Evolutionary conservation across 2,888 invertebrate species (phyloP), one percentile per base, ranked within the genome.

Genomic region (Pycnomerus fuliginosus): DNA sequence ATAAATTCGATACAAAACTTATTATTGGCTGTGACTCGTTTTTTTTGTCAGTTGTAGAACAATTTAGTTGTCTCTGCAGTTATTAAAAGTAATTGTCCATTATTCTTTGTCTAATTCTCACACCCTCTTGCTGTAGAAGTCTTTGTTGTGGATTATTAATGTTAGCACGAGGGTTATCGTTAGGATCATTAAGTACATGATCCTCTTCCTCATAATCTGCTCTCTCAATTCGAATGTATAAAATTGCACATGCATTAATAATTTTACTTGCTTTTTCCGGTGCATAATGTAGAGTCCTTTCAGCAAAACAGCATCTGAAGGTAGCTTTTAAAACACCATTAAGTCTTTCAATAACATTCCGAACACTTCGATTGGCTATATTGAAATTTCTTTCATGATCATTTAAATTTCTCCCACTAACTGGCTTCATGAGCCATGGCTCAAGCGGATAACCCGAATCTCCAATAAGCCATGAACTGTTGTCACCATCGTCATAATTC

Each of bases 251-350:
- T 11, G 45, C 39, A 30, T 34, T 34, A 29, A 45, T 28, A 23
- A 40, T 45, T 29, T 30, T 45, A 12, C 29, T 34, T 16, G 45
- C 45, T 34, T 20, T 45, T 16, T 20, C 22, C 16, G 45, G 45
- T 7, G 27, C 10, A 25, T 40, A 39, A 28, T 28, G 34, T 11
- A 45, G 17, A 32, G 29, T 22, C 3, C 45, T 39, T 10, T 45
- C 33, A 3, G 16, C 22, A 22, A 40, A 30, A 13, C 13, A 28
- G 15, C 45, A 45, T 23, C 35, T 25, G 16, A 45, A 45, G 11
- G 35, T 24, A 3, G 23, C 10, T 29, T 45, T 45, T 4, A 35
- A 30, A 12, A 45, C 20, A 14, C 40, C 45, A 45, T 36, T 44
- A n/a, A 17, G 16, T 17, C 10, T 16, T 32, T 38, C 44, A 3